phyloP scores from a whole-genome alignment of 2,888 invertebrate genomes.

The Volucella bombylans region DNA sequence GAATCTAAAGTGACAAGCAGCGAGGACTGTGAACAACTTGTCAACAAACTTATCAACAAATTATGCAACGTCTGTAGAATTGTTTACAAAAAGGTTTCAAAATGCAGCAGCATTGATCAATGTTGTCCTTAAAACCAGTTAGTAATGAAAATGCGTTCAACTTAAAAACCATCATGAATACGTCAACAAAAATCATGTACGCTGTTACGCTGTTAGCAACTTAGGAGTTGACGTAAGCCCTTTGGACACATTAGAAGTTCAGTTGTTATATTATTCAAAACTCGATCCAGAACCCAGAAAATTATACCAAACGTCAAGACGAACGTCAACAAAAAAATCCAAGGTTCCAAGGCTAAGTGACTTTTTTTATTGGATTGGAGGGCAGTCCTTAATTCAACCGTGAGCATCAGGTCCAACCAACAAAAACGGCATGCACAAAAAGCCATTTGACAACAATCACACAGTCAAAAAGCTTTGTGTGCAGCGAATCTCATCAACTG shows the following conservation, averaged over 20 bases:
- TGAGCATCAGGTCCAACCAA: neutral
- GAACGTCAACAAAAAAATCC: constrained; percentile 29
- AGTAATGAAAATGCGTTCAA: neutral
- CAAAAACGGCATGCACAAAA: neutral
- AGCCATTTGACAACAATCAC: too few relatives aligned
- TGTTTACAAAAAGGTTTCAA: too few relatives aligned
- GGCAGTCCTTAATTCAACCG: neutral
- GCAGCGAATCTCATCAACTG: too few relatives aligned
- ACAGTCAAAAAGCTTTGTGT: neutral
- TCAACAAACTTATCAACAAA: too few relatives aligned
- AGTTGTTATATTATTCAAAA: constrained; percentile 10
- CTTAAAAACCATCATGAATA: constrained; percentile 14
- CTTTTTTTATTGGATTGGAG: constrained; percentile 11
- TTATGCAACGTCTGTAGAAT: too few relatives aligned
- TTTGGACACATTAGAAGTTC: constrained; percentile 19
- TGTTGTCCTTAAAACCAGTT: neutral
- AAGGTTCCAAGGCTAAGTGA: constrained; percentile 22
- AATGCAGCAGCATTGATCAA: too few relatives aligned
- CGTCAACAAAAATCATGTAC: neutral
- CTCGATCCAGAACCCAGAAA: constrained; percentile 5
- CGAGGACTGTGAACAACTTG: too few relatives aligned
- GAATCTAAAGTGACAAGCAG: too few relatives aligned
- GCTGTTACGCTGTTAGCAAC: constrained; percentile 19
- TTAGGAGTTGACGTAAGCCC: constrained; percentile 16
- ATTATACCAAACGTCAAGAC: constrained; percentile 2